Conservation (phyloP, 2,797 vertebrate species). For the Momotus momota region DNA sequence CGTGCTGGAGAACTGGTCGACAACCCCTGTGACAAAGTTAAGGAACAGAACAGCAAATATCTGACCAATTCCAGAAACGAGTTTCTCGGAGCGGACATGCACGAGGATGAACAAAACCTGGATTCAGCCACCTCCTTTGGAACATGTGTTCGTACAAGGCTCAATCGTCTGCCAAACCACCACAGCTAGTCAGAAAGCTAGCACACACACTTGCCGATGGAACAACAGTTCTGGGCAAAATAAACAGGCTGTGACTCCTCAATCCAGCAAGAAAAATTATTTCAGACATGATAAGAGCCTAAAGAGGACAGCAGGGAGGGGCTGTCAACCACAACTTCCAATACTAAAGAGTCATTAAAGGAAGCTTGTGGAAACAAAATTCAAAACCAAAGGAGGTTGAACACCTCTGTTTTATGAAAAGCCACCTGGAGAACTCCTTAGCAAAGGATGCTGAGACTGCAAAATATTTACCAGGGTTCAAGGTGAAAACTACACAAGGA, state of each 20-base stretch:
- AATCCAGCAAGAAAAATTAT: not conserved
- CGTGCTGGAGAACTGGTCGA: not conserved
- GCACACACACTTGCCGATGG: not conserved
- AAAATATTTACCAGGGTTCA: not conserved
- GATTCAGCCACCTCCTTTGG: not conserved
- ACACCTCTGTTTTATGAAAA: not conserved
- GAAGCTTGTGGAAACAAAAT: not conserved
- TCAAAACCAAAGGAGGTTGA: not conserved
- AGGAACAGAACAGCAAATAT: not conserved
- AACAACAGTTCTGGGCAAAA: not conserved
- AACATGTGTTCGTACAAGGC: fast-evolving
- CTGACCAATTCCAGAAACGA: not conserved
- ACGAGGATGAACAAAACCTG: not conserved
- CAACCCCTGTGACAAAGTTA: not conserved
- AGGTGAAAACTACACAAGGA: not conserved
- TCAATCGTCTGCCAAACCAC: not conserved
- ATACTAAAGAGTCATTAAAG: not conserved
- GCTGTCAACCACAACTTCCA: not conserved
- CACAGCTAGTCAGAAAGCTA: not conserved
- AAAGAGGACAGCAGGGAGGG: not conserved
- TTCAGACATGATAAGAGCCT: not conserved
- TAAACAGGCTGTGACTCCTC: not conserved
- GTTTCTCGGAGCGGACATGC: not conserved
- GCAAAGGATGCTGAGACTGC: not conserved
- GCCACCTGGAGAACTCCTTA: not conserved